Evolutionary conservation across 2,888 invertebrate genomes (phyloP), one percentile per base, ranked within the genome.

Genomic region (Agriopis leucophaearia): DNA sequence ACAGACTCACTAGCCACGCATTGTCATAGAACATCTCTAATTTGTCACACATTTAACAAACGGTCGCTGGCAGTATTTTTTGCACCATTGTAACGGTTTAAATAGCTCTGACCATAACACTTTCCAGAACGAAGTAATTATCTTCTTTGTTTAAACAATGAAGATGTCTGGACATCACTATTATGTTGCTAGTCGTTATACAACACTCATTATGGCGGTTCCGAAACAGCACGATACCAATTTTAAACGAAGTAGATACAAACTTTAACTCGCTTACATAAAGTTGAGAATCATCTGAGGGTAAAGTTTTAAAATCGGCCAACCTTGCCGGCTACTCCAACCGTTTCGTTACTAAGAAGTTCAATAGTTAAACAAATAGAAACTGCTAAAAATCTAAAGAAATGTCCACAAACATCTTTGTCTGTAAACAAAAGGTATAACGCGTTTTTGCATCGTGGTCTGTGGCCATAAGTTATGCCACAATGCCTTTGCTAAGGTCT

Each of bases 161-260:
- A 70, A 71, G 69, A 71, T 69, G 72, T 72, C 57, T 74, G 69
- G 61, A 73, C 73, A 73, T 52, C 56, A 60, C 71, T 65, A 75
- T 77, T 79, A 76, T 79, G 57, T 69, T 47, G 56, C 60, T 73
- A 71, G 72, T 79, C 69, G 73, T 78, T 78, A 81, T 77, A 83
- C 79, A 81, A 85, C 70, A 64, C 79, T 83, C 78, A 81, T 86
- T 87, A 81, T 74, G 85, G 89, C 69, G 91, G 91, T 88, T 75
- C 84, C 82, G 80, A 87, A 86, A 81, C 90, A 86, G 88, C 89
- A 79, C 74, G 91, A 84, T 71, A 74, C 66, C 59, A 48, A 48
- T 64, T 40, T 50, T 8, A 27, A 27, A 38, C 8, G 1, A 45
- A 56, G 64, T 18, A 48, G 16, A 64, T 10, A 42, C 10, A n/a